phyloP scores from a whole-genome alignment of 2,888 invertebrate species.

The Aelia acuminata region DNA sequence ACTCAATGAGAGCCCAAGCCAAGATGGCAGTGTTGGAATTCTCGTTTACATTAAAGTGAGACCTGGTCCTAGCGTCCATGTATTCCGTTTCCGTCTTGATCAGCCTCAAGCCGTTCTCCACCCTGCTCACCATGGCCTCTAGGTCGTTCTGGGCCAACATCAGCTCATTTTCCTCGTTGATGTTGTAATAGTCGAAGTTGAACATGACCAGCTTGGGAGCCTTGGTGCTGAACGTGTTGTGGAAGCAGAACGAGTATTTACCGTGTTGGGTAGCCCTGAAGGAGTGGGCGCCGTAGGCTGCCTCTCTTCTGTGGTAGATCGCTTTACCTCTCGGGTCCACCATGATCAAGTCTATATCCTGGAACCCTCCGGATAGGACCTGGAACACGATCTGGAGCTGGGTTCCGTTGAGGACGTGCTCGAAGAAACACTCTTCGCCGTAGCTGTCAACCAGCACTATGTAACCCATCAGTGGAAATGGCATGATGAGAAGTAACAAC shows the following conservation, averaged over 20 bases:
- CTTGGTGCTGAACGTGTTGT: slow-evolving; percentile 7
- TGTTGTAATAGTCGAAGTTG: background rate
- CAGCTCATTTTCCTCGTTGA: background rate
- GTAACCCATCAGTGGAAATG: background rate
- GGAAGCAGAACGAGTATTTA: background rate
- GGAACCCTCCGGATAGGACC: background rate
- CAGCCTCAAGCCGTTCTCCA: background rate
- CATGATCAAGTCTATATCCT: slow-evolving; percentile 11
- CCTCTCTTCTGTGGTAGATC: background rate
- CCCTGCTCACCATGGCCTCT: background rate
- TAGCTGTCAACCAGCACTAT: slow-evolving; percentile 12
- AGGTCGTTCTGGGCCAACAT: background rate
- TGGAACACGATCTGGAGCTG: background rate
- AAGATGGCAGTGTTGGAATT: slow-evolving; percentile 25
- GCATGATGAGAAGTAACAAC: background rate
- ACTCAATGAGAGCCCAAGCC: background rate
- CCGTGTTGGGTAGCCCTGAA: background rate
- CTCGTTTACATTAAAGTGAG: background rate
- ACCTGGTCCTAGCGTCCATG: background rate
- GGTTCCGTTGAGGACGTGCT: slow-evolving; percentile 7
- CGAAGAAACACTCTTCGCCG: slow-evolving; percentile 27
- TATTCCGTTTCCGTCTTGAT: slow-evolving; percentile 17
- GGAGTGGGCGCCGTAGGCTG: background rate
- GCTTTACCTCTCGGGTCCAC: background rate
- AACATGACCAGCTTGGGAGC: background rate